Evolutionary conservation across 1,140 invertebrate species (phyloP), one percentile per base, ranked within the genome.

Genomic region (Megathymus violae): DNA sequence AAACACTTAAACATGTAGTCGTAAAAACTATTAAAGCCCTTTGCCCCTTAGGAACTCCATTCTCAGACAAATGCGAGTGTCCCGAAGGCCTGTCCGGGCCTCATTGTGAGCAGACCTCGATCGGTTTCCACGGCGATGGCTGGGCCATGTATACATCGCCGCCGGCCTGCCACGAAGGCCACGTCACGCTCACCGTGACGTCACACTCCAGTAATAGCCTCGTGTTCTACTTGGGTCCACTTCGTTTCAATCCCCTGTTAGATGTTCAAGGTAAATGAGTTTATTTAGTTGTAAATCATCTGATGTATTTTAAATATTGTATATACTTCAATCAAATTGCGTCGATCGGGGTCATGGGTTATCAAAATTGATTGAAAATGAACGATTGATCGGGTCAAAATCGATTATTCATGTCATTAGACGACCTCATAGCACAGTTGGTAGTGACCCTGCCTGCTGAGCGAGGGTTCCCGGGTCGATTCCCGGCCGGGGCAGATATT

Each of bases 221-320:
- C 0, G 92, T 99, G 15, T 96, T 99, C 84, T 99, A 99, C 83
- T 93, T 97, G 76, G 98, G 98, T 11, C 98, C 98, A 0, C 92
- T 97, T 58, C 93, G 78, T 62, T 92, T 92, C 48, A 94, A 93
- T 74, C 87, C 92, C 0, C 82, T 93, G 51, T 79, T 95, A 13
- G 87, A 92, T 43, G 91, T 96, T 25, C 92, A 94, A 92, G 93
- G 93, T 94, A 76, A 69, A n/a, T n/a, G 79, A 69, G 25, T 3
- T 56, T 19, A 16, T 7, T n/a, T n/a, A n/a, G n/a, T n/a, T n/a
- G n/a, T n/a, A n/a, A n/a, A n/a, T n/a, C n/a, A n/a, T n/a, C n/a
- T n/a, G n/a, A n/a, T n/a, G n/a, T n/a, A n/a, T n/a, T n/a, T n/a
- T n/a, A n/a, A n/a, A n/a, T n/a, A n/a, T n/a, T n/a, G n/a, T n/a